A percentile compares a stretch with the other conserved stretches of the same genome.
Evolutionary conservation across 2,113 vertebrate species (phyloP).

Genomic region (Pitta sordida): DNA sequence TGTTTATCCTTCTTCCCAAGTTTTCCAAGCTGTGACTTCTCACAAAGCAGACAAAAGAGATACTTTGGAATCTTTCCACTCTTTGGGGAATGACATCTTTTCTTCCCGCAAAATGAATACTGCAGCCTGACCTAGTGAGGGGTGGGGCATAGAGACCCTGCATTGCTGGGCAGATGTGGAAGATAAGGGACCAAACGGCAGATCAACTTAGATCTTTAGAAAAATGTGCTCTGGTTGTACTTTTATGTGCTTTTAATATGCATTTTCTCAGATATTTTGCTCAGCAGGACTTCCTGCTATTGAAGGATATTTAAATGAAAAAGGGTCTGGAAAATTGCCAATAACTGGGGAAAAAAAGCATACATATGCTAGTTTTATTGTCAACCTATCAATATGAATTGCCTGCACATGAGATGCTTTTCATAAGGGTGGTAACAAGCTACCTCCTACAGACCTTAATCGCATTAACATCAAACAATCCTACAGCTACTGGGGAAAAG

Average conservation of each 20-base stretch:
- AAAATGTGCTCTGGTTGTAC: background rate
- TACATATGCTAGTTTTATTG: background rate
- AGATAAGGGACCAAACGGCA: background rate
- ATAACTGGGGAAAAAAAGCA: background rate
- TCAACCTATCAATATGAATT: background rate
- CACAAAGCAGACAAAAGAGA: background rate
- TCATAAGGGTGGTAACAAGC: background rate
- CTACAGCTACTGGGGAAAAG: background rate
- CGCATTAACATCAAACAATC: background rate
- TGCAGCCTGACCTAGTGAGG: rapidly evolving
- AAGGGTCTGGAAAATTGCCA: background rate
- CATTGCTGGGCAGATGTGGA: background rate
- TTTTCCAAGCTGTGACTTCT: background rate
- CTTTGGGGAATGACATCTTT: background rate
- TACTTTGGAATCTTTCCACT: background rate
- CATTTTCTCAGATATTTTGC: background rate
- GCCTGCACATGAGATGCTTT: background rate
- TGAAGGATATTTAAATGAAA: constrained; percentile 5
- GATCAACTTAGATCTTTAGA: background rate
- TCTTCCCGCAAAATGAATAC: rapidly evolving
- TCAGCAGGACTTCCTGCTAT: background rate
- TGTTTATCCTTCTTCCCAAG: background rate
- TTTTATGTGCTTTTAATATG: background rate
- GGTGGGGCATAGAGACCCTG: background rate
- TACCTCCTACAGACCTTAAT: background rate